Evolutionary conservation across 2,888 invertebrate species (phyloP), one percentile per base, ranked within the genome.

Genomic region (Neoaliturus tenellus): DNA sequence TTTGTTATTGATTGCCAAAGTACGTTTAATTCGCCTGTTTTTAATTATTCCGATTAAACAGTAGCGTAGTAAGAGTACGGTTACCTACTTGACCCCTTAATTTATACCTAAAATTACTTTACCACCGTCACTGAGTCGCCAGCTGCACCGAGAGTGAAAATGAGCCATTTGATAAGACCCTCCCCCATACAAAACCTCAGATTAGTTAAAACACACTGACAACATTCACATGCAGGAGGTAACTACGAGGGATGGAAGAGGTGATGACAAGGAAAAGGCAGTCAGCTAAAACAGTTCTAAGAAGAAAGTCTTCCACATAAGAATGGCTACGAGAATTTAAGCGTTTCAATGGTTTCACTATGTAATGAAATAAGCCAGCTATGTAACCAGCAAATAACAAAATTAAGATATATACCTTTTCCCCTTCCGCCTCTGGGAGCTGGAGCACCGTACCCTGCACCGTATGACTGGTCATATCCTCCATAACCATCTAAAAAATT

Each of bases 381-480:
- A 69, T 35, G 69, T 69, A 69, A 62, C 62, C 62, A 62, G 62
- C 25, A 8, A 28, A 62, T 12, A 51, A n/a, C 14, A 20, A 62
- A 28, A 5, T 62, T 14, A 28, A 90, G 90, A 93, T 96, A 90
- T 90, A 93, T 96, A 96, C 96, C 96, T 96, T 96, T 96, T 92
- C 94, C 94, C 92, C 94, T 87, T 84, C 88, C 89, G 86, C 88
- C 88, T 85, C 89, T 95, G 92, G 95, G 93, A 92, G 96, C 95
- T 92, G 95, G 96, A 93, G 95, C 95, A 92, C 92, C 93, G 92
- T 96, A 96, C 93, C 96, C 96, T 93, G 96, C 95, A 92, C 96
- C 95, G 94, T 95, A 96, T 93, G 95, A 95, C 93, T 95, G 94
- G 94, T 95, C 95, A 93, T 96, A 96, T 94, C 96, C 96, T 95